Conservation (phyloP, 92 coral and sea anemone species). For the Palythoa grandiflora region DNA sequence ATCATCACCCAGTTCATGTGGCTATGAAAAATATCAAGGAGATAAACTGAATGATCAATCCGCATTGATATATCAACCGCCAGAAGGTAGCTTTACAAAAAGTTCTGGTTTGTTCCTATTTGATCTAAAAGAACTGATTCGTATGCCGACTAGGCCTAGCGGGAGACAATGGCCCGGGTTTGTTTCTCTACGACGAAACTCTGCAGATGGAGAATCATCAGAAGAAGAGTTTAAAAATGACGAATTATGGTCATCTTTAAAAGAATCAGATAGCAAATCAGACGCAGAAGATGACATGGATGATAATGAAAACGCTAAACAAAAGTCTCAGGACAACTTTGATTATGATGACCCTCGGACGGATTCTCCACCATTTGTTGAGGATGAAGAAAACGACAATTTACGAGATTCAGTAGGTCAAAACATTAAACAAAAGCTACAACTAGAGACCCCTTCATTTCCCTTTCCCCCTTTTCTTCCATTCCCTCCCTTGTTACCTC, state of each 20-base stretch:
- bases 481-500: conserved; percentile 6
- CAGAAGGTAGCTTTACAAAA: conserved; percentile 1
- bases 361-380: not conserved
- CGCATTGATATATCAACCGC: conserved; percentile 27
- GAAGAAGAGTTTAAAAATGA: not conserved
- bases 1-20: not conserved
- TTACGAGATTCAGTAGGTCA: not conserved
- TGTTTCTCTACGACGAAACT: conserved; percentile 6
- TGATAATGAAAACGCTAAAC: not conserved
- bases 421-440: not conserved
- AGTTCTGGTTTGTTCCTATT: conserved; percentile 10
- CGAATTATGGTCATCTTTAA: conserved; percentile 9
- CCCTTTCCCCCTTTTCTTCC: conserved; percentile 14
- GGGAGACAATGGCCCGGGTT: conserved; percentile 14
- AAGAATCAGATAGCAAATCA: not conserved
- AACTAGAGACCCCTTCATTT: conserved; percentile 2
- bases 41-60: not conserved
- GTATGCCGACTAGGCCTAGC: not conserved
- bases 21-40: not conserved
- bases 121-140: conserved; percentile 34
- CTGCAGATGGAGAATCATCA: not conserved
- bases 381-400: not conserved
- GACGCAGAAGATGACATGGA: not conserved
- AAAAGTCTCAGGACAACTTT: not conserved
- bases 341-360: conserved; percentile 16